Evolutionary conservation across 1,140 invertebrate species (phyloP), one percentile per base, ranked within the genome.

Genomic region (Drosophila insularis): DNA sequence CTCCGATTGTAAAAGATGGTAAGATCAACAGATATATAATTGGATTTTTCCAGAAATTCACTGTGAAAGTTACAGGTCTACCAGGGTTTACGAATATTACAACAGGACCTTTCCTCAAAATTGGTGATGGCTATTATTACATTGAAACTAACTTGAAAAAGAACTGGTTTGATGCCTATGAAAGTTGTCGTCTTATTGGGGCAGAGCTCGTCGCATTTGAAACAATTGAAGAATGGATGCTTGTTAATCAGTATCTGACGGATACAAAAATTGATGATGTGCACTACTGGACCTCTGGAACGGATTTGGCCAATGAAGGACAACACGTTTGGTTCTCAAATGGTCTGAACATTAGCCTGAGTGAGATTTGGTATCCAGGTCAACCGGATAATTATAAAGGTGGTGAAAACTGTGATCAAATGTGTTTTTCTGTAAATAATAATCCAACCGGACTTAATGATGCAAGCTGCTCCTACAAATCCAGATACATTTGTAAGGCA

Each of bases 211-310:
- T 65, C 1, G 53, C 37, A 1, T 39, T 69, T 27, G 71, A 77
- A 21, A 61, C 65, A 5, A 14, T 11, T 3, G 43, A 69, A 0
- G 61, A 77, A 39, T 76, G 63, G 53, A 7, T 39, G n/a, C 6
- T 17, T 4, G 56, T 77, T 31, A 63, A 59, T 32, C 8, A 21
- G 11, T 69, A 50, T 27, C 63, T 68, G 4, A 69, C 27, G 19
- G 21, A 14, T 8, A 11, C 40, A 1, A 58, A 40, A 1, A 43
- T 59, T 13, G 39, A 27, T 4, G 13, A 46, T 11, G 1, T 7
- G n/a, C 7, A 17, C 10, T 77, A 68, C 17, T 82, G 74, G 74
- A 78, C 71, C 1, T 58, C 71, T 5, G 71, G 68, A 1, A 69
- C 43, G n/a, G 68, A 75, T 32, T 58, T 78, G 13, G 67, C 54